Conservation (phyloP, 2,888 invertebrate genomes). For the Andrena trimmerana region DNA sequence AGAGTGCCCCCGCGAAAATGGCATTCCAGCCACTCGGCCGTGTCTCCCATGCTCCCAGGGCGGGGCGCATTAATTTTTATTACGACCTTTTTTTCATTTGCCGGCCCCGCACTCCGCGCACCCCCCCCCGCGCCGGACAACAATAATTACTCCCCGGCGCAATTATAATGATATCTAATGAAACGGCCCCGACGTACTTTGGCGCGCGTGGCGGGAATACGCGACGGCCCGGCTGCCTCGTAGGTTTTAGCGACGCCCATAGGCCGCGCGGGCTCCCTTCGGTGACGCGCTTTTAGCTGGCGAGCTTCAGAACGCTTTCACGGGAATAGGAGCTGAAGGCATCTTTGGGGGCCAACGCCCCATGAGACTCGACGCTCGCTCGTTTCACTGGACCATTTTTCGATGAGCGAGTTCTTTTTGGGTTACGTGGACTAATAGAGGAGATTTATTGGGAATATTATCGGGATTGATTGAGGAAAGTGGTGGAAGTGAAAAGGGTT, state of each 20-base stretch:
- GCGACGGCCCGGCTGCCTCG: constrained; percentile 7
- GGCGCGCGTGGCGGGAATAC: constrained; percentile 42
- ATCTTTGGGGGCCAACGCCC: no score
- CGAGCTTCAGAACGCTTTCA: no score
- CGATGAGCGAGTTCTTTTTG: no score
- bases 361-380: no score
- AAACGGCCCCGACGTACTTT: constrained; percentile 69
- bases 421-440: no score
- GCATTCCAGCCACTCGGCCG: constrained; percentile 68
- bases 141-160: constrained; percentile 77
- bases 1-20: constrained; percentile 66
- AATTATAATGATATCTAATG: constrained; percentile 80
- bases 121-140: constrained; percentile 68
- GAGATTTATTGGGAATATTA: no score
- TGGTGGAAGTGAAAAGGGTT: no score
- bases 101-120: constrained; percentile 42
- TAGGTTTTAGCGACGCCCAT: constrained; percentile 34
- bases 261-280: neutral
- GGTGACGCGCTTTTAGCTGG: no score
- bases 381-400: no score
- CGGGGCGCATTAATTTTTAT: constrained; percentile 77
- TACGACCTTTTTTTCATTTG: constrained; percentile 71
- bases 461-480: no score
- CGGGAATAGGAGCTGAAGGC: no score
- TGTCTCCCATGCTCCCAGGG: constrained; percentile 40